Conservation (phyloP, 2,797 vertebrate species). For the Glossophaga mutica region DNA sequence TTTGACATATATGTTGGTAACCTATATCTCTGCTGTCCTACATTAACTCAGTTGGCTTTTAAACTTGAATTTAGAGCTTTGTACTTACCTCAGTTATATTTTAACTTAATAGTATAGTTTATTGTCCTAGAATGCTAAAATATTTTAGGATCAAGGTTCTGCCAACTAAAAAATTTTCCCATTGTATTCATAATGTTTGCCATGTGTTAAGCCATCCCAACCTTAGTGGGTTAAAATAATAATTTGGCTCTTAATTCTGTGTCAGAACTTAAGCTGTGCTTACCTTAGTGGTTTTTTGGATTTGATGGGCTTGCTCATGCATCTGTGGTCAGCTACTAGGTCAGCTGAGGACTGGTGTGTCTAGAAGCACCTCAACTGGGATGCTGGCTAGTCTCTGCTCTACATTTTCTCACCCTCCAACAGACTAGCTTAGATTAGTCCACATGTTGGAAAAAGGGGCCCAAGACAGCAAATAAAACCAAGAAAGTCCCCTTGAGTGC, state of each 20-base stretch:
- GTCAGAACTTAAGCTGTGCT: neutral
- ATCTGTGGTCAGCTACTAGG: neutral
- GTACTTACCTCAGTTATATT: neutral
- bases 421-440: neutral
- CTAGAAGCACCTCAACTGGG: neutral
- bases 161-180: neutral
- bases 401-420: neutral
- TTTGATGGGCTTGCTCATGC: neutral
- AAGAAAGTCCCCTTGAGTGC: neutral
- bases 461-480: neutral
- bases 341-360: neutral
- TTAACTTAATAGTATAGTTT: neutral
- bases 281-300: neutral
- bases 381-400: neutral
- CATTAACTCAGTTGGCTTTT: neutral
- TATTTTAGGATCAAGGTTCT: conserved; percentile 10
- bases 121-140: neutral
- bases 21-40: neutral
- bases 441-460: neutral
- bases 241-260: neutral
- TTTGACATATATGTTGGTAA: neutral
- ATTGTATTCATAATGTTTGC: neutral
- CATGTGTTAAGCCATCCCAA: neutral
- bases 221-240: neutral
- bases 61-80: neutral